Evolutionary conservation across 2,888 invertebrate genomes (phyloP), one percentile per base, ranked within the genome.

Genomic region (Drosophila merina): DNA sequence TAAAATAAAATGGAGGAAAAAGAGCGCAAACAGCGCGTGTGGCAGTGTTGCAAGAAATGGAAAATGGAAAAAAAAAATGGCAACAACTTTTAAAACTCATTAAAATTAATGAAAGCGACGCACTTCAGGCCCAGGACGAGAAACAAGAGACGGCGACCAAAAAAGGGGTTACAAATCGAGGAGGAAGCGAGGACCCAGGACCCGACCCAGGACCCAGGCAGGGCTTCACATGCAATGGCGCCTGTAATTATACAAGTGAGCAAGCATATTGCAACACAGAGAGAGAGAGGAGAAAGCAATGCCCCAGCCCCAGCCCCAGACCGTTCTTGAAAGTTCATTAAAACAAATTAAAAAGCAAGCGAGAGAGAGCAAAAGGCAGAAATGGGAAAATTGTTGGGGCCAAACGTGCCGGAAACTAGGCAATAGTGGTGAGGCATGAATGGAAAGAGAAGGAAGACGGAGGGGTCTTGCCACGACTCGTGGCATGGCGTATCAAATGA

Each of bases 81-180:
- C 79, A 84, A 77, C 79, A 84, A 84, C 86, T 86, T 86, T 86
- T 79, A 79, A 86, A 84, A 84, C 84, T 84, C 84, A 84, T 84
- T 84, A 84, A 84, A 84, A 84, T 84, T 84, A 84, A 84, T 86
- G 86, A 84, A 86, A 84, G 80, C 86, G 79, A 86, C 86, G 82
- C 82, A 86, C 82, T 83, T 83, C 74, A 83, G 55, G 78, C 60
- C 51, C 58, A 72, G 70, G 69, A 66, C 49, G 26, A 49, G 47
- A 55, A 51, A 36, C 49, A 45, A 54, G 72, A 28, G 58, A 50
- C 33, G 56, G n/a, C n/a, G 36, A 36, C 40, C 40, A 42, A n/a
- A 9, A 31, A n/a, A 20, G 20, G 20, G 20, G 20, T 20, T 20
- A 20, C 20, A 20, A 20, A 20, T 20, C 20, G 20, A 20, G 10